Percentiles rank a stretch among this genome's conserved stretches.
Conservation (phyloP, 2,888 invertebrate species). For the Coronaproctus castanopsis region DNA sequence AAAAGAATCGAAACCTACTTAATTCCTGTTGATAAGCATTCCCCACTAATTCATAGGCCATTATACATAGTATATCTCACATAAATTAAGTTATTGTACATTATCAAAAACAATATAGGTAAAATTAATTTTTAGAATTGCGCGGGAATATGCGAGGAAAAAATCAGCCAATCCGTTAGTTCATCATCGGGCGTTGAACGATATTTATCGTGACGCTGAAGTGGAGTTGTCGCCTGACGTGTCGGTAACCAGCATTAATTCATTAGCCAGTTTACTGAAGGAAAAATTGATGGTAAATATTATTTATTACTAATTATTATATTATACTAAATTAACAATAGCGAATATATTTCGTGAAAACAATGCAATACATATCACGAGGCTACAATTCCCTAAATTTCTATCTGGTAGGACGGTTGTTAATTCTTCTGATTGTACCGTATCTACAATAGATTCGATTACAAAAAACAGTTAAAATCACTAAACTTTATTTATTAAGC, state of each 20-base stretch:
- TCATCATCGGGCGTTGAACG: slow-evolving; percentile 32
- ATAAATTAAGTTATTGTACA: too few relatives aligned
- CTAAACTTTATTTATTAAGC: too few relatives aligned
- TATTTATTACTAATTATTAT: too few relatives aligned
- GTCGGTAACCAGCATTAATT: slow-evolving; percentile 67
- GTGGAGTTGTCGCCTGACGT: slow-evolving; percentile 33
- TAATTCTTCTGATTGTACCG: slow-evolving; percentile 9
- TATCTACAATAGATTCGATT: too few relatives aligned
- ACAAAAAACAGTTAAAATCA: too few relatives aligned
- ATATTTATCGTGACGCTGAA: slow-evolving; percentile 33
- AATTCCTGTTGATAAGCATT: too few relatives aligned
- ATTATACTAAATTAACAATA: not conserved
- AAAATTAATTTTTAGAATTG: too few relatives aligned
- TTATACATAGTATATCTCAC: too few relatives aligned
- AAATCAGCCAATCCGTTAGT: slow-evolving; percentile 36
- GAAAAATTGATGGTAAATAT: slow-evolving; percentile 56
- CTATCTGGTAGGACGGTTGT: not conserved
- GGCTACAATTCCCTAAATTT: not conserved
- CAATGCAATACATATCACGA: too few relatives aligned
- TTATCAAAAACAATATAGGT: too few relatives aligned
- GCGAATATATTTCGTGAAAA: not conserved
- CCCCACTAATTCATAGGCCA: too few relatives aligned
- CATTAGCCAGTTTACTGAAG: slow-evolving; percentile 57
- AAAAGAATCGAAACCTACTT: too few relatives aligned
- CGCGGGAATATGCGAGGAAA: slow-evolving; percentile 3